A percentile compares a stretch with the other conserved stretches of the same genome.
These are phyloP conservation scores for Pandemis cinnamomeana DNA, from an alignment of 2,888 invertebrate species.

Conservation along the genomic window DNA sequence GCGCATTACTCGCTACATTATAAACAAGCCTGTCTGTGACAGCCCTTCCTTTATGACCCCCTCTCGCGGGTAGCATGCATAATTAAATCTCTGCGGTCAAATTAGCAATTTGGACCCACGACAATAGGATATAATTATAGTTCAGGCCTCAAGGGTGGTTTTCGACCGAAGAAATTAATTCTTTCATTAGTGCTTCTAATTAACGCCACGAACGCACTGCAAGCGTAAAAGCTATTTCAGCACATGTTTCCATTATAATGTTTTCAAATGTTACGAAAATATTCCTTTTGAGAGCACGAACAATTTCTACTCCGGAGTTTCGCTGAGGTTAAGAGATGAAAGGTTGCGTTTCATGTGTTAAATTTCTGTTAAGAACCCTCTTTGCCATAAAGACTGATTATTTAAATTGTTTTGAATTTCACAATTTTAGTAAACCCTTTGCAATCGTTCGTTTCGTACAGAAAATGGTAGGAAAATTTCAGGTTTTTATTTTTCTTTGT, in stretches of 20 bases:
- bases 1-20: slow-evolving; percentile 82
- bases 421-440: background rate
- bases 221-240: slow-evolving; percentile 61
- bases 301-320: slow-evolving; percentile 19
- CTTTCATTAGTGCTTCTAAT: slow-evolving; percentile 75
- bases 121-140: slow-evolving; percentile 81
- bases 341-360: slow-evolving; percentile 22
- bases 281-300: slow-evolving; percentile 12
- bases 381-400: background rate
- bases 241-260: slow-evolving; percentile 57
- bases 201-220: slow-evolving; percentile 63
- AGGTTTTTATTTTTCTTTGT: slow-evolving; percentile 16
- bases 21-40: slow-evolving; percentile 81
- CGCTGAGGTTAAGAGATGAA: slow-evolving; percentile 17
- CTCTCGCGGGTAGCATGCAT: slow-evolving; percentile 78
- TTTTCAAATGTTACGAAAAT: slow-evolving; percentile 46
- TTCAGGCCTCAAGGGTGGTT: slow-evolving; percentile 78
- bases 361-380: slow-evolving; percentile 10
- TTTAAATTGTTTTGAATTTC: slow-evolving; percentile 6
- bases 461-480: background rate
- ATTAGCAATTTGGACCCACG: slow-evolving; percentile 80
- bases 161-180: slow-evolving; percentile 79
- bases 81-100: slow-evolving; percentile 84
- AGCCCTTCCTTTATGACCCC: slow-evolving; percentile 77
- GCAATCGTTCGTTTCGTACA: slow-evolving; percentile 1